Percentiles rank a stretch among this genome's conserved stretches.
Evolutionary conservation across 2,888 invertebrate genomes (phyloP).

Genomic region (Maniola hyperantus): DNA sequence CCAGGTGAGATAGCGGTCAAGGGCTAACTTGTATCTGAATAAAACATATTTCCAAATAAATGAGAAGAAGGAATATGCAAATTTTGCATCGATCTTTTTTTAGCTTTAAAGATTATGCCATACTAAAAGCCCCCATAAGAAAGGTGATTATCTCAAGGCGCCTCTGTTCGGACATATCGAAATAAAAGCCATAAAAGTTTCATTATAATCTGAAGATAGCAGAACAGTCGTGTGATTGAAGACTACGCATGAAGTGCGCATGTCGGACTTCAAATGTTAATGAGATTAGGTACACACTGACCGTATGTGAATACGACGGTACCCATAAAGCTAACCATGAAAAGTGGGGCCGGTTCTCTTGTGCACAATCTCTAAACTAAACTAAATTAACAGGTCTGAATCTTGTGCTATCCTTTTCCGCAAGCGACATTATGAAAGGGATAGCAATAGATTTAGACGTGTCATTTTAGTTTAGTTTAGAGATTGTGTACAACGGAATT

Average conservation of each 20-base stretch:
- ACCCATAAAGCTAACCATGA: too few relatives aligned
- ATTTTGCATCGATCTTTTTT: not conserved
- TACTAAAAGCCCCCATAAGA: slow-evolving; percentile 4
- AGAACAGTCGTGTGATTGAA: slow-evolving; percentile 76
- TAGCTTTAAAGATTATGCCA: slow-evolving; percentile 14
- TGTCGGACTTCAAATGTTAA: slow-evolving; percentile 55
- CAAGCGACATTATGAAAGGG: too few relatives aligned
- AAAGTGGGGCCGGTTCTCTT: too few relatives aligned
- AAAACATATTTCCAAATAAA: not conserved
- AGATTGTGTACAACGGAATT: too few relatives aligned
- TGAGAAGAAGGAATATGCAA: not conserved
- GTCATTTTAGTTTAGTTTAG: too few relatives aligned
- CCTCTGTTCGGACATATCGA: slow-evolving; percentile 53
- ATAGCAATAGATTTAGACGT: too few relatives aligned
- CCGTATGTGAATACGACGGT: not conserved
- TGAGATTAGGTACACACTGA: slow-evolving; percentile 49
- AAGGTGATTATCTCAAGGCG: slow-evolving; percentile 21
- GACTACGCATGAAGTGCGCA: slow-evolving; percentile 64
- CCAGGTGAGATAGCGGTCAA: too few relatives aligned
- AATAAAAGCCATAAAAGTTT: slow-evolving; percentile 75
- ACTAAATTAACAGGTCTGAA: too few relatives aligned
- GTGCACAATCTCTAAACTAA: too few relatives aligned
- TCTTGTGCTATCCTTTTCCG: too few relatives aligned
- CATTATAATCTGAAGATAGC: slow-evolving; percentile 78
- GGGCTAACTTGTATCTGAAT: too few relatives aligned